Evolutionary conservation across 2,113 vertebrate genomes (phyloP).

Genomic region (Ophiodon elongatus): DNA sequence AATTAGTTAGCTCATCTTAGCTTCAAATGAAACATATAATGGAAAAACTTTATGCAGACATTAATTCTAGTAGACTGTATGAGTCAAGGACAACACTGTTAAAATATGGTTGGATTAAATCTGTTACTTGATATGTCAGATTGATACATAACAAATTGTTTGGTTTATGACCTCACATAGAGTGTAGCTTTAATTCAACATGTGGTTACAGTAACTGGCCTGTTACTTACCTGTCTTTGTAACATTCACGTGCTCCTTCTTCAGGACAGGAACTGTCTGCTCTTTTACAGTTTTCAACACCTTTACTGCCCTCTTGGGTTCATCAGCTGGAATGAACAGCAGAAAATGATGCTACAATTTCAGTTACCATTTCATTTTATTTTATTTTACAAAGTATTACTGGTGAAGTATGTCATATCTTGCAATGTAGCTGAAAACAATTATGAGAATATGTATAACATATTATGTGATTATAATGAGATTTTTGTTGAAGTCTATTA

Average conservation of each 20-base stretch:
- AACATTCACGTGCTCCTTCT: slow-evolving; percentile 40
- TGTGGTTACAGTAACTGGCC: not conserved
- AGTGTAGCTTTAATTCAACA: not conserved
- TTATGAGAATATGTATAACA: no score
- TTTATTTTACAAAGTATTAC: not conserved
- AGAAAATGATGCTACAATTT: not conserved
- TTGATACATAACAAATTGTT: not conserved
- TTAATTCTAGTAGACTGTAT: not conserved
- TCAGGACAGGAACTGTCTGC: slow-evolving; percentile 28
- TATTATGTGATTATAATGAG: no score
- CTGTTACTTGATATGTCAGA: not conserved
- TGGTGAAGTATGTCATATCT: no score
- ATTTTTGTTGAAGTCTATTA: no score
- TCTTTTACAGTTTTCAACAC: slow-evolving; percentile 31
- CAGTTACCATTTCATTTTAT: not conserved
- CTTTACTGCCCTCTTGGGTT: slow-evolving; percentile 32
- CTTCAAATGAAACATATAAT: not conserved
- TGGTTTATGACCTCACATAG: not conserved
- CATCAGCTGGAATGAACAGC: slow-evolving; percentile 35
- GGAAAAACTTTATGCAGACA: no score
- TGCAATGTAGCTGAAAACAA: no score
- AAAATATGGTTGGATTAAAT: not conserved
- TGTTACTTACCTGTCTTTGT: slow-evolving; percentile 54
- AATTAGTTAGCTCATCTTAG: not conserved
- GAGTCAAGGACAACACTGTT: not conserved